Percentiles rank a stretch among this genome's conserved stretches.
Evolutionary conservation across 1,140 invertebrate genomes (phyloP).

Genomic region (Atta cephalotes): DNA sequence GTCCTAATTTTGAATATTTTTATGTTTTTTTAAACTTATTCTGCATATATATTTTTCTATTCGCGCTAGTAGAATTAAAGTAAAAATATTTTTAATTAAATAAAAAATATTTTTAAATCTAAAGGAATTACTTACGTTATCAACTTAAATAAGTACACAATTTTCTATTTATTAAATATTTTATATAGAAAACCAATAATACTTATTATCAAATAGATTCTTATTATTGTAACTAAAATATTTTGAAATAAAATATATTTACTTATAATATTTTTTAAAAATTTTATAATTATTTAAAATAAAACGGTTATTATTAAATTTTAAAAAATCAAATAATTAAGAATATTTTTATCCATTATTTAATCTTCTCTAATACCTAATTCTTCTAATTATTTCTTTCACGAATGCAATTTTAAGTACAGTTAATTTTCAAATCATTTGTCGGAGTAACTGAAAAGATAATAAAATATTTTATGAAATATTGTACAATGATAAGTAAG

Average conservation of each 20-base stretch:
- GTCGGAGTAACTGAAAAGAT: neutral
- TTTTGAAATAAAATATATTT: neutral
- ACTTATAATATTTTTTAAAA: neutral
- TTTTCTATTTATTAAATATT: neutral
- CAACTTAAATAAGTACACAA: neutral
- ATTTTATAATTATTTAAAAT: neutral
- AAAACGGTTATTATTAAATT: neutral
- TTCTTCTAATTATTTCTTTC: neutral
- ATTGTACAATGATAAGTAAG: neutral
- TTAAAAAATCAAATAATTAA: conserved; percentile 1
- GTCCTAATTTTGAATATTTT: neutral
- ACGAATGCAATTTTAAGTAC: neutral
- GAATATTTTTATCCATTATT: neutral
- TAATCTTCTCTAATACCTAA: neutral
- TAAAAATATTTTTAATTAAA: neutral
- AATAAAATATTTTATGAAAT: neutral
- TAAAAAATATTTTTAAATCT: neutral
- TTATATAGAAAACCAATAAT: neutral
- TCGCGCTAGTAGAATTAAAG: neutral
- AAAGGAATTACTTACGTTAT: neutral
- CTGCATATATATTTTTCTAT: neutral
- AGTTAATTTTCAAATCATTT: neutral
- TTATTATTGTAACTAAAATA: neutral
- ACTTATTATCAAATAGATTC: neutral
- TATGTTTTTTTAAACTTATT: neutral